These are phyloP conservation scores for Rutilus rutilus DNA, from an alignment of 2,113 vertebrate genomes.

Conservation along the genomic window DNA sequence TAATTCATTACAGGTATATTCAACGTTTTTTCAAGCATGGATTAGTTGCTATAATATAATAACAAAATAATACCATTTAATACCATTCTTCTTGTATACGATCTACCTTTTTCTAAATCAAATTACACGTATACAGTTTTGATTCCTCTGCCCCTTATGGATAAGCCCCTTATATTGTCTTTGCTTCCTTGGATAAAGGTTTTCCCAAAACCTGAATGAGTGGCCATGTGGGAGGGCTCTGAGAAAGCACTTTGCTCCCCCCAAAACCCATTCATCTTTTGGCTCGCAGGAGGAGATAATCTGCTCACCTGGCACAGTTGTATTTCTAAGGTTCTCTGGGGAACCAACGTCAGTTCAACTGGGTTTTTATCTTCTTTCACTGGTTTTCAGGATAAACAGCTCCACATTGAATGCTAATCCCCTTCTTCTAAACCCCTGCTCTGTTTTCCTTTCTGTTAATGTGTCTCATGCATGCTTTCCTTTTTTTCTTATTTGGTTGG, in stretches of 20 bases:
- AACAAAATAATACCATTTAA: too few species aligned
- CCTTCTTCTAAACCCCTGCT: constrained; percentile 15
- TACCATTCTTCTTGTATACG: too few species aligned
- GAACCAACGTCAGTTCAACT: constrained; percentile 56
- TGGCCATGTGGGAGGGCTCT: constrained; percentile 67
- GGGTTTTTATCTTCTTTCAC: constrained; percentile 74
- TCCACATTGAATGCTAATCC: constrained; percentile 76
- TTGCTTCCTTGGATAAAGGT: constrained; percentile 12
- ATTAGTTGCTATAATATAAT: too few species aligned
- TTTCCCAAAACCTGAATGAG: constrained; percentile 64
- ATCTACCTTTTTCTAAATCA: too few species aligned
- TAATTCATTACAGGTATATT: too few species aligned
- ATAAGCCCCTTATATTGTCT: background rate
- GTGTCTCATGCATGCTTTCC: background rate
- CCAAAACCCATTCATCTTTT: constrained; percentile 76
- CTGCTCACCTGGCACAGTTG: constrained; percentile 73
- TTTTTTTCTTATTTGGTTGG: background rate
- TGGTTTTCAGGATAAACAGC: constrained; percentile 76
- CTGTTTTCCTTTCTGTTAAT: background rate
- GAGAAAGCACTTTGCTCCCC: constrained; percentile 71
- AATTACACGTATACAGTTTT: too few species aligned
- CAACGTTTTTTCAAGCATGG: too few species aligned
- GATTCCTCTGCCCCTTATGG: background rate
- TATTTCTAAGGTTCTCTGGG: constrained; percentile 59
- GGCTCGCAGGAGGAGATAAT: constrained; percentile 74